Evolutionary conservation across 2,113 vertebrate genomes (phyloP).

Genomic region (Psilopsiagon aurifrons): DNA sequence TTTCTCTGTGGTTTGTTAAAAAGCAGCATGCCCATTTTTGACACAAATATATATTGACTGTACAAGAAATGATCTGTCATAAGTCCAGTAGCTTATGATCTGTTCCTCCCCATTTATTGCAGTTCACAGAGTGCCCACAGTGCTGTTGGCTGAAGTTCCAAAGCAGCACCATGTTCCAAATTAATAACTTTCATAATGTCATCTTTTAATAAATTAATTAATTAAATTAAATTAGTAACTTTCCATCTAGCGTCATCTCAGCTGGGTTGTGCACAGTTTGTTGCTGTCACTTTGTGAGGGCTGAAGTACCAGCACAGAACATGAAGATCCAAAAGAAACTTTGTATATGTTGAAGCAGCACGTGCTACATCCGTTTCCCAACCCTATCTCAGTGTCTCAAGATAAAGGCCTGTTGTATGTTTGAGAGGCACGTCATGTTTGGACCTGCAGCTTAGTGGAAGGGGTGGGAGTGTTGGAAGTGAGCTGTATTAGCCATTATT

Average conservation of each 20-base stretch:
- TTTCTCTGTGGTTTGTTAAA: not conserved
- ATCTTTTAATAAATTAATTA: too few species aligned
- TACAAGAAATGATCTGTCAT: not conserved
- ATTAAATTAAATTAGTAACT: too few species aligned
- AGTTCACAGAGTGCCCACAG: not conserved
- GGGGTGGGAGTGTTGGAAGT: not conserved
- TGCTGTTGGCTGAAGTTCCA: not conserved
- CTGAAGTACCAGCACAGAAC: not conserved
- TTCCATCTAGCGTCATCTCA: not conserved
- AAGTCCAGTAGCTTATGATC: not conserved
- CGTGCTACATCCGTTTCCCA: not conserved
- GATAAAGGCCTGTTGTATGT: not conserved
- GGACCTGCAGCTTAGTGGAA: not conserved
- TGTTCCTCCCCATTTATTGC: not conserved
- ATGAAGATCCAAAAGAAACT: not conserved
- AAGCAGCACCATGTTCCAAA: not conserved
- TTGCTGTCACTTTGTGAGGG: not conserved
- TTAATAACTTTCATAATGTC: not conserved
- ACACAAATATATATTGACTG: not conserved
- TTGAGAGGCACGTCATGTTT: not conserved
- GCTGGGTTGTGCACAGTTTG: not conserved
- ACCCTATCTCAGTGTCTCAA: not conserved
- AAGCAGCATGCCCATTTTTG: not conserved
- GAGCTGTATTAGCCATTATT: not conserved
- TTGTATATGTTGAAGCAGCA: not conserved